Conservation (phyloP, 2,113 vertebrate species). For the Amblyopsis rosae region DNA sequence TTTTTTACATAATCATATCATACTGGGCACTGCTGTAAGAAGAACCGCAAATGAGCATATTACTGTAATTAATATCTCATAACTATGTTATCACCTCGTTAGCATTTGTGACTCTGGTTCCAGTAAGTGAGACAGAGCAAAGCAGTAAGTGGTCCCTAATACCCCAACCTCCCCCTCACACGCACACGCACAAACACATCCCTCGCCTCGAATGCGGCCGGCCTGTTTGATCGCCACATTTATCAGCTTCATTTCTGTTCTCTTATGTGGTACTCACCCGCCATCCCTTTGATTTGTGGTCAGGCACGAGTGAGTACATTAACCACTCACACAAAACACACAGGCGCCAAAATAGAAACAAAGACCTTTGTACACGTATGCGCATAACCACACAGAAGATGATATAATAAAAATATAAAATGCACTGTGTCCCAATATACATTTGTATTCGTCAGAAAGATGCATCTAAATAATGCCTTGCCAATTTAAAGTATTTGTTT, state of each 20-base stretch:
- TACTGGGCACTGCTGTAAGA: not conserved
- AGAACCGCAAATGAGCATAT: conserved; percentile 15
- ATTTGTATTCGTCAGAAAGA: too few relatives aligned
- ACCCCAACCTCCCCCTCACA: not conserved
- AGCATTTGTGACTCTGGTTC: conserved; percentile 32
- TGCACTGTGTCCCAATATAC: too few relatives aligned
- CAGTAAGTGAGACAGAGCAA: conserved; percentile 41
- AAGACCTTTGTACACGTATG: conserved; percentile 25
- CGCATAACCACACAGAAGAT: conserved; percentile 7
- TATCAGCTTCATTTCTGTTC: conserved; percentile 62
- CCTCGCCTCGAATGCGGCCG: conserved; percentile 32
- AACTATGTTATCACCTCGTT: conserved; percentile 50
- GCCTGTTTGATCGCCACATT: conserved; percentile 65
- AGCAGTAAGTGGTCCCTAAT: not conserved
- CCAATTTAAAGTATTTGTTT: too few relatives aligned
- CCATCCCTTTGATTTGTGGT: conserved; percentile 74
- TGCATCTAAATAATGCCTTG: too few relatives aligned
- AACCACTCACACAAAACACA: conserved; percentile 49
- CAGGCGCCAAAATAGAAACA: conserved; percentile 19
- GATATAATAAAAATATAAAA: not conserved
- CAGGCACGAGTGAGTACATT: conserved; percentile 57
- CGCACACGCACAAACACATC: not conserved
- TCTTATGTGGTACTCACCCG: conserved; percentile 65
- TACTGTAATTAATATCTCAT: conserved; percentile 29
- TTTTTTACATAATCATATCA: too few relatives aligned